These are phyloP conservation scores for Coracias cyanogaster DNA, from an alignment of 2,797 vertebrate species.

Conservation along the genomic window DNA sequence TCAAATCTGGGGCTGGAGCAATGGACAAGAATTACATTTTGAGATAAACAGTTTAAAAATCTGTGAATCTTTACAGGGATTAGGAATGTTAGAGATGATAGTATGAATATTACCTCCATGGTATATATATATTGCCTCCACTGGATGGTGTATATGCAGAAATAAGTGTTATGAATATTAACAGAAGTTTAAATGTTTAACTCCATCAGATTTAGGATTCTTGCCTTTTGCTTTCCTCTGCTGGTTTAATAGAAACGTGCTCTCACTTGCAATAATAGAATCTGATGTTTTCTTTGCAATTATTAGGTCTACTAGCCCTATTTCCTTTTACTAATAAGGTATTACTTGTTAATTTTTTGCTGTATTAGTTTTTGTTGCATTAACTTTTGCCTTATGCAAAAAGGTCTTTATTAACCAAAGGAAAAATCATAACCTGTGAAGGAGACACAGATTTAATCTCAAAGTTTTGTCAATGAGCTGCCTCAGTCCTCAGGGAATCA, in stretches of 20 bases:
- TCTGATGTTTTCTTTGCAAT: not conserved
- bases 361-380: not conserved
- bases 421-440: not conserved
- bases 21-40: not conserved
- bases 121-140: not conserved
- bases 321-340: not conserved
- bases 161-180: not conserved
- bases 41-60: not conserved
- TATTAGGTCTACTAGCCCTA: not conserved
- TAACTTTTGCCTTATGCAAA: not conserved
- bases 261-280: not conserved
- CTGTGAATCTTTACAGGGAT: not conserved
- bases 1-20: not conserved
- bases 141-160: not conserved
- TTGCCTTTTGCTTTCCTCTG: not conserved
- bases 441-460: not conserved
- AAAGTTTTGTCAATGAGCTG: not conserved
- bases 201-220: not conserved
- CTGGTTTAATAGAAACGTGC: not conserved
- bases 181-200: not conserved
- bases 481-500: accelerated
- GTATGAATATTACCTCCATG: not conserved
- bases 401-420: not conserved
- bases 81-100: not conserved
- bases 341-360: not conserved